Base-by-base conservation (phyloP, 2,113 vertebrate genomes). In the Panurus biarmicus region DNA sequence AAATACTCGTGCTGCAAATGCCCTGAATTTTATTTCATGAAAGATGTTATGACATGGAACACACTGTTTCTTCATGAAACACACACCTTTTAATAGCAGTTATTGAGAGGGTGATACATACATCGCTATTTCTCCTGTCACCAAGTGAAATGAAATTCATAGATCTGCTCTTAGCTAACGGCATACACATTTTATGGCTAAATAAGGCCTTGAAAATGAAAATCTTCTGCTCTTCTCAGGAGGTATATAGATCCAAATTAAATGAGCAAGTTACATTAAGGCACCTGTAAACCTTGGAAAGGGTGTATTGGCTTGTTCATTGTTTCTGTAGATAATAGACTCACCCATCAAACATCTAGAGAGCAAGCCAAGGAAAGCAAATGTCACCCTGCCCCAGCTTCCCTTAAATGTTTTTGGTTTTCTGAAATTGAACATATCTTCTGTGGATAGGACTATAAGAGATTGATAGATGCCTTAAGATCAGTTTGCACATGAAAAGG, bases 201-300 rank as follows among this genome's bases (percentile, higher is more conserved):
- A 94, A 93, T 84, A 95, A 92, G 83, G 69, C 85, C 93, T 93
- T 94, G 92, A 90, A 95, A 96, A 71, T 93, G 79, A 97, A 91
- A 95, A 77, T 96, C 67, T 91, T 95, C 82, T 95, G 89, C 65
- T 66, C 61, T 94, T 90, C 90, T 91, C 72, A 57, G 69, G 60
- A 91, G 87, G 48, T 80, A 60, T 67, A 93, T 94, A 91, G 91
- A 86, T 95, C 90, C 82, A 93, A 97, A 95, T 93, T 87, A 94
- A 94, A 91, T 71, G 36, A 95, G 44, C 76, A 77, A 61, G 78
- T 64, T 89, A 84, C 86, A 87, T 83, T 90, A 95, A 92, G 79
- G 75, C 19, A 77, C 57, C 65, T 93, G 70, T 91, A 95, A 94
- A 90, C 92, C 90, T 94, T 94, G 87, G 90, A 89, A 81, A 71